These are phyloP conservation scores for Leucosticte australis DNA, from an alignment of 2,113 vertebrate species.

Conservation along the genomic window DNA sequence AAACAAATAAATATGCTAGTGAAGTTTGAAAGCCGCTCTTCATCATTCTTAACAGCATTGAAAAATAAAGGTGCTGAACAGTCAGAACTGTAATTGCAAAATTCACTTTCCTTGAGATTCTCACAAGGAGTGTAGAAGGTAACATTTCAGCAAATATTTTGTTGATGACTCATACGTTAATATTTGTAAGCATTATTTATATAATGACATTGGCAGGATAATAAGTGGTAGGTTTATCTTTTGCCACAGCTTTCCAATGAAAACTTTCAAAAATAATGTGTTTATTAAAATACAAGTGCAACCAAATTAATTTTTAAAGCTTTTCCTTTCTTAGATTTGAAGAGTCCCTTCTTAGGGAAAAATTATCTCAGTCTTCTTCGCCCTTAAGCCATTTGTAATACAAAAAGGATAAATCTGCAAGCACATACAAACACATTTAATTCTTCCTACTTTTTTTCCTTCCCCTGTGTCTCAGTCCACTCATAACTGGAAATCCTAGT, in stretches of 20 bases:
- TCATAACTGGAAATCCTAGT: not conserved
- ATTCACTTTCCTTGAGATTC: not conserved
- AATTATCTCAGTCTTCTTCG: not conserved
- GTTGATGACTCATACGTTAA: not conserved
- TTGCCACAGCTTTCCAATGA: not conserved
- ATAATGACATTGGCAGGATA: not conserved
- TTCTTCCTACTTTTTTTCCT: not conserved
- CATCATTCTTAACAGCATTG: not conserved
- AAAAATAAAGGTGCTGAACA: not conserved
- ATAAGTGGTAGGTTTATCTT: not conserved
- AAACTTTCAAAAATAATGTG: not conserved
- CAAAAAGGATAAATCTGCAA: not conserved
- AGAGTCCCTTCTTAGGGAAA: not conserved
- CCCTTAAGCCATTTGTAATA: not conserved
- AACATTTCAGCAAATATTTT: not conserved
- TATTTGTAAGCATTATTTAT: not conserved
- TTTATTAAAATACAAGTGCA: not conserved
- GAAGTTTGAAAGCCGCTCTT: not conserved
- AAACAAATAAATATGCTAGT: not conserved
- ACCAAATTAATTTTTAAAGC: not conserved
- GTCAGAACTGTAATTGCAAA: not conserved
- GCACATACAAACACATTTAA: not conserved
- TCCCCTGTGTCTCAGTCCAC: not conserved
- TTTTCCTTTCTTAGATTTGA: not conserved
- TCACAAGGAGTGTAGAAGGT: not conserved